Conservation (phyloP, 2,888 invertebrate genomes). For the Cephus nigrinus region DNA sequence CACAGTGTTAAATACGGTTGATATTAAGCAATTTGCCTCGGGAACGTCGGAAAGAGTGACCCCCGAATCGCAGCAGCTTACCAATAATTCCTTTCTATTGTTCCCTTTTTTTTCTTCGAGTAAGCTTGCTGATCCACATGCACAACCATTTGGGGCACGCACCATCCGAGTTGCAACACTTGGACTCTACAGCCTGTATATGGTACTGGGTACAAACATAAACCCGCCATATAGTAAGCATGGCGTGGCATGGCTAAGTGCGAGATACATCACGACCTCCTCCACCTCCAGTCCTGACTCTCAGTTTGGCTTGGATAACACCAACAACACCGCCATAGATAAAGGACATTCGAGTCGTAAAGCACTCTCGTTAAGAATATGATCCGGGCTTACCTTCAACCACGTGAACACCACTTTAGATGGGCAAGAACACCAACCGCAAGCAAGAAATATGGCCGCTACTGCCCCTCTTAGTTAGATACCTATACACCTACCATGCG, state of each 20-base stretch:
- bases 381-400: conserved; percentile 62
- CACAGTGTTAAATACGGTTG: not conserved
- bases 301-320: conserved; percentile 58
- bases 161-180: not conserved
- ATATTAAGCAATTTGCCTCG: not conserved
- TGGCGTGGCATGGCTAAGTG: conserved; percentile 57
- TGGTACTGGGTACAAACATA: conserved; percentile 1
- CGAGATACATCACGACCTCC: conserved; percentile 62
- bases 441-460: conserved; percentile 49
- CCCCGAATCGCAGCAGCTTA: not conserved
- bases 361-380: conserved; percentile 66
- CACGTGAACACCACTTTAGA: conserved; percentile 37
- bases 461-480: conserved; percentile 54
- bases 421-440: conserved; percentile 8
- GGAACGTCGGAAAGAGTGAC: not conserved
- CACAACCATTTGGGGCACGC: not conserved
- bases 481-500: conserved; percentile 20
- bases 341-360: conserved; percentile 60
- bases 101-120: not conserved
- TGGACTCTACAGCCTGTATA: not conserved
- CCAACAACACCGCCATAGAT: conserved; percentile 62
- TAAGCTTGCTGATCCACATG: not conserved
- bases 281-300: conserved; percentile 28
- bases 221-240: conserved; percentile 14
- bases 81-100: not conserved